Evolutionary conservation across 2,888 invertebrate genomes (phyloP).

Genomic region (Drosophila emarginata): DNA sequence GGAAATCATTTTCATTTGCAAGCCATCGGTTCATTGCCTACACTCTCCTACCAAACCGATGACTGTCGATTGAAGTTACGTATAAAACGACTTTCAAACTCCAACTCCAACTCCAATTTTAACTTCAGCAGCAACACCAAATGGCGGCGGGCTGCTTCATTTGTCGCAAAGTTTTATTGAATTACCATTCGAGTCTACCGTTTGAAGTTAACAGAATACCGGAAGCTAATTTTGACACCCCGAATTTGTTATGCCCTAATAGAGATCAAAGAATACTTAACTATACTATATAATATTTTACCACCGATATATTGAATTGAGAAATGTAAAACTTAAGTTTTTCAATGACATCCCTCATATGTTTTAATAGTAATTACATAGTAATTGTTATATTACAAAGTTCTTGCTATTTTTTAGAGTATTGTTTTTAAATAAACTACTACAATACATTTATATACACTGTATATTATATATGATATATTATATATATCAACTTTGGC

Average conservation of each 20-base stretch:
- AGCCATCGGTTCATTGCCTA: slow-evolving; percentile 58
- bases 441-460: no score
- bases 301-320: no score
- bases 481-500: no score
- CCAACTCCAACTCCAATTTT: slow-evolving; percentile 10
- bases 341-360: no score
- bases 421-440: no score
- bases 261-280: no score
- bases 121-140: slow-evolving; percentile 6
- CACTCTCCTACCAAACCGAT: slow-evolving; percentile 19
- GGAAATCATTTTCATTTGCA: slow-evolving; percentile 76
- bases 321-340: no score
- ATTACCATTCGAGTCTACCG: slow-evolving; percentile 67
- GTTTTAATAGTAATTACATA: no score
- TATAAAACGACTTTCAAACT: slow-evolving; percentile 10
- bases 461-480: no score
- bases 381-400: no score
- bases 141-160: slow-evolving; percentile 61
- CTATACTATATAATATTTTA: no score
- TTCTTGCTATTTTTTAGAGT: no score
- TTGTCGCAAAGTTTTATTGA: slow-evolving; percentile 79
- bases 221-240: slow-evolving; percentile 7
- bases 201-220: slow-evolving; percentile 16
- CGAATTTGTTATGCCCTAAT: background rate
- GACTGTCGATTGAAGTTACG: slow-evolving; percentile 37